phyloP scores from a whole-genome alignment of 2,113 vertebrate genomes.

The Proteles cristata region DNA sequence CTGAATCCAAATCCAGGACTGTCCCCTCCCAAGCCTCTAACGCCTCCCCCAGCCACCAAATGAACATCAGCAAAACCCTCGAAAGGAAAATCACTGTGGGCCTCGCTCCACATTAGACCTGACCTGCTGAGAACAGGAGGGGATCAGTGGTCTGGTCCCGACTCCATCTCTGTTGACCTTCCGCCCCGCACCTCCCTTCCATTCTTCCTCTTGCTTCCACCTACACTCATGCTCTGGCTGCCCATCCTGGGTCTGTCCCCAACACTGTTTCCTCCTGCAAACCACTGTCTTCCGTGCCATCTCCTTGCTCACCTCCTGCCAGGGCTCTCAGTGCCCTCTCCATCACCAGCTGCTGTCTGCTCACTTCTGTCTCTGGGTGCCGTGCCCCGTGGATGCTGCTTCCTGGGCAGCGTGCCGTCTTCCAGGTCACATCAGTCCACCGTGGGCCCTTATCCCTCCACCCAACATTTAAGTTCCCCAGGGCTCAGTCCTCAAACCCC shows the following conservation, averaged over 20 bases:
- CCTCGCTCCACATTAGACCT: neutral
- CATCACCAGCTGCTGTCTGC: fast-evolving
- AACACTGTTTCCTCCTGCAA: neutral
- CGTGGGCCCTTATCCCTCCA: neutral
- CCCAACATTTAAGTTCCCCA: neutral
- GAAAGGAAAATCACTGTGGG: neutral
- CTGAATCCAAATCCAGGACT: neutral
- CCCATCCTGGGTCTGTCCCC: neutral
- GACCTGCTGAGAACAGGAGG: neutral
- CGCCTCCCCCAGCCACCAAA: neutral
- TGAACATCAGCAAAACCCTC: neutral
- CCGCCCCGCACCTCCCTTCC: fast-evolving
- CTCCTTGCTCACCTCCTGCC: neutral
- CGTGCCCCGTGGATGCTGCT: neutral
- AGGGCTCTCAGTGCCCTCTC: too few relatives aligned
- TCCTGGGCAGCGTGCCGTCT: neutral
- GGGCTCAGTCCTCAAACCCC: neutral
- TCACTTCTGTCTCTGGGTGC: neutral
- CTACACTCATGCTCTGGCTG: fast-evolving
- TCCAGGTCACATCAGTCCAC: neutral
- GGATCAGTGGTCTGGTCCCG: neutral
- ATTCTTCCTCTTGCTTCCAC: neutral
- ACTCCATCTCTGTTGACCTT: neutral
- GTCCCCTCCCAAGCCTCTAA: neutral
- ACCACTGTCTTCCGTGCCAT: neutral